Evolutionary conservation across 2,113 vertebrate genomes (phyloP), one percentile per base, ranked within the genome.

Genomic region (Fukomys damarensis): DNA sequence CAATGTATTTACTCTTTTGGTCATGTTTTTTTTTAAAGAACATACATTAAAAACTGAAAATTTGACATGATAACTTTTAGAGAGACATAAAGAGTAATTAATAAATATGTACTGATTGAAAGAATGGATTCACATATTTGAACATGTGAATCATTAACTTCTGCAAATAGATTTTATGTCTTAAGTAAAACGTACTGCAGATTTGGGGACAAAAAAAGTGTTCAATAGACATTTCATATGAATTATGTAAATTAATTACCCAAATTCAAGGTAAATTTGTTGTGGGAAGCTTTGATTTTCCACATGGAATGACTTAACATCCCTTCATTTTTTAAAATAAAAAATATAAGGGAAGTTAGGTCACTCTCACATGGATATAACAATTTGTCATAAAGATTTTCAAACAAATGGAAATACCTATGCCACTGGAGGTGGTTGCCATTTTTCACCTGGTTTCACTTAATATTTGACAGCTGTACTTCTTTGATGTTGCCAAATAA

Each of bases 71-170:
- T 74, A 77, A 68, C 7, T 74, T 89, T 85, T 20, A 89, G 16
- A 92, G 77, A 79, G 41, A 89, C 3, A 76, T 30, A 43, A 4
- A 68, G 24, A 93, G 17, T 32, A 66, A 68, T 13, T 85, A 85
- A 79, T 80, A 92, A 95, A 83, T 89, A 46, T 13, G 89, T 81
- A 95, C 10, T 58, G 46, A 35, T 22, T 90, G 6, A 91, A 89
- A 76, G 4, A 92, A 93, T 80, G 28, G 89, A 56, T 81, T 81
- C 41, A 54, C 2, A 88, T 82, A 86, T 65, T 49, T 93, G 22
- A 41, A 22, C 32, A 43, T 93, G 35, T 59, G 54, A 74, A 87
- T 80, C 38, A 93, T 70, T 93, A 92, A 28, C 32, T 24, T 83
- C n/a, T 86, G 35, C 30, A 83, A 96, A 94, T 63, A 94, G 32